Percentiles rank a stretch among this genome's conserved stretches.
phyloP scores from a whole-genome alignment of 2,113 vertebrate genomes.

The Cyanistes caeruleus region DNA sequence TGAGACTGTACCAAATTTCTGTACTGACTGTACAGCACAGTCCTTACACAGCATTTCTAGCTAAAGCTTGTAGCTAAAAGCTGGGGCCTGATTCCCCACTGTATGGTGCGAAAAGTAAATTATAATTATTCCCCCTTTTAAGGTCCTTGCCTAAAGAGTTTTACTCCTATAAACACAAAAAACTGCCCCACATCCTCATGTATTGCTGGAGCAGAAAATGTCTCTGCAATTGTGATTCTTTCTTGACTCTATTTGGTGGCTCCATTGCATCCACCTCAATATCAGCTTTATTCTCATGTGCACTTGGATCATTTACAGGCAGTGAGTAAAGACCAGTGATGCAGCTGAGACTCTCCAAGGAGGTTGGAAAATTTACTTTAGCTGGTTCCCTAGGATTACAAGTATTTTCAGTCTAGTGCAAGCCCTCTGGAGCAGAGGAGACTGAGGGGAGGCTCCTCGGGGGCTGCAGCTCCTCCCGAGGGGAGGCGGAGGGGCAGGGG shows the following conservation, averaged over 20 bases:
- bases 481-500: background rate
- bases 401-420: background rate
- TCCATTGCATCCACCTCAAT: background rate
- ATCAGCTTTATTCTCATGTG: background rate
- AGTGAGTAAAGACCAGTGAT: background rate
- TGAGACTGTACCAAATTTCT: too few relatives aligned
- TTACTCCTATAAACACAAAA: background rate
- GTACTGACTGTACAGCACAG: background rate
- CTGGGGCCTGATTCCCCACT: background rate
- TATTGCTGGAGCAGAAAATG: slow-evolving; percentile 21
- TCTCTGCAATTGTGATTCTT: background rate
- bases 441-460: background rate
- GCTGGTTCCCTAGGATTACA: background rate
- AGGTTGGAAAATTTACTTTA: background rate
- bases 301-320: background rate
- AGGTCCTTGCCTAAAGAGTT: background rate
- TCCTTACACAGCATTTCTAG: background rate
- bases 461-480: background rate
- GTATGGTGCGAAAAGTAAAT: background rate
- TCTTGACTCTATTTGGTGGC: background rate
- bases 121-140: background rate
- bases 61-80: background rate
- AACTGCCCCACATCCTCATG: background rate
- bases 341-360: background rate
- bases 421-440: background rate